Evolutionary conservation across 2,888 invertebrate species (phyloP), one percentile per base, ranked within the genome.

Genomic region (Melitaea athalia): DNA sequence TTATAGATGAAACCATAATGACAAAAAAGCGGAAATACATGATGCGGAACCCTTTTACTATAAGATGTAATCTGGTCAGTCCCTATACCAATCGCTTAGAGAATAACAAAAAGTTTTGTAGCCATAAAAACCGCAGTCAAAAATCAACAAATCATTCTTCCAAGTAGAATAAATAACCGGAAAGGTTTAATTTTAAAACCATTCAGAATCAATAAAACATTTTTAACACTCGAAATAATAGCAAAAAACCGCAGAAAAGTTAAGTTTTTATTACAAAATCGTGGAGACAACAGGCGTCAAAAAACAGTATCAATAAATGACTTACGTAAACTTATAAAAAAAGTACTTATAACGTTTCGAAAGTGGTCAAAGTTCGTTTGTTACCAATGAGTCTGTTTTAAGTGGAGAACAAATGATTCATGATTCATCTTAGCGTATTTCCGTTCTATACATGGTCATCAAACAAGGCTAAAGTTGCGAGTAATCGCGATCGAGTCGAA

Each of bases 71-170:
- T 49, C n/a, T 12, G 47, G 47, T n/a, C 47, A n/a, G 31, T 55
- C 53, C 53, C 53, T 55, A 31, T 33, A 55, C 53, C 53, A 55
- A 14, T 14, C 14, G n/a, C 33, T 14, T 14, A 24, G 14, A 33
- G 12, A 55, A 55, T n/a, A 33, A 55, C n/a, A 55, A 55, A 33
- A 12, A 14, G 3, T 14, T 55, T 33, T 55, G 14, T 6, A 12
- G 2, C 31, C 5, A 53, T 31, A 53, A 53, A 53, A 53, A 53
- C 17, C 53, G 6, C 5, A 7, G 31, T 33, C 24, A 55, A 55
- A 45, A 55, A 33, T 5, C 33, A 55, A 6, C 53, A 55, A 55
- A 12, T 55, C 53, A 55, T 31, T 33, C 53, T 33, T 55, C 53
- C 33, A 31, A 31, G 31, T 55, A 55, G 12, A 31, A 31, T n/a